These are phyloP conservation scores for Pyralis farinalis DNA, from an alignment of 2,888 invertebrate genomes.

Conservation along the genomic window DNA sequence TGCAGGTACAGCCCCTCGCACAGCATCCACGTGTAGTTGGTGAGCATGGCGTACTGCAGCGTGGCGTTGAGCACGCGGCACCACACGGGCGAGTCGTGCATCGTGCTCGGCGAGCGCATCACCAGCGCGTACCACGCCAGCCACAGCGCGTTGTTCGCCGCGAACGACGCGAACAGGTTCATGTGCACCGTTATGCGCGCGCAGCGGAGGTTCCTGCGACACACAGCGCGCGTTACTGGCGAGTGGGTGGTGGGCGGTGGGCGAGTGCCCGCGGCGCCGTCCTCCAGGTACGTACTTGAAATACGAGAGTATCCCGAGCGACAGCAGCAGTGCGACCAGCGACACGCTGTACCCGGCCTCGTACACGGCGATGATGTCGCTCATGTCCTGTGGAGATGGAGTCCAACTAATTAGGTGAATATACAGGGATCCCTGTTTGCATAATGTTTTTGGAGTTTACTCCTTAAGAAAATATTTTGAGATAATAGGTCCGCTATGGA, in stretches of 20 bases:
- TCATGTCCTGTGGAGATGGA: slow-evolving; percentile 59
- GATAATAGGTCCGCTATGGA: too few relatives aligned
- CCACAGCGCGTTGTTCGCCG: slow-evolving; percentile 94
- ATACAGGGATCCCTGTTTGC: too few relatives aligned
- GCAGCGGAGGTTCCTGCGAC: slow-evolving; percentile 89
- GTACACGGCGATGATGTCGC: slow-evolving; percentile 87
- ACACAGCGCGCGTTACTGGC: too few relatives aligned
- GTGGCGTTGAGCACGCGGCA: slow-evolving; percentile 91
- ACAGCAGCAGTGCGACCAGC: slow-evolving; percentile 89
- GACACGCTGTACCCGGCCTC: slow-evolving; percentile 94
- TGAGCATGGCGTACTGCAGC: slow-evolving; percentile 93
- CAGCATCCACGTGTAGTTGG: slow-evolving; percentile 98
- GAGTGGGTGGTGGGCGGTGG: too few relatives aligned
- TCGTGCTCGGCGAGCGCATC: slow-evolving; percentile 82
- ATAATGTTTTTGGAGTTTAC: too few relatives aligned
- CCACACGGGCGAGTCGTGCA: slow-evolving; percentile 81
- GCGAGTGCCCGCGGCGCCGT: neutral
- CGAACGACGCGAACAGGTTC: slow-evolving; percentile 95
- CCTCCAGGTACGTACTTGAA: slow-evolving; percentile 87
- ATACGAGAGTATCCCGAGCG: slow-evolving; percentile 90
- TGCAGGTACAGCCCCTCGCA: slow-evolving; percentile 97
- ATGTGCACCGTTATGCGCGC: slow-evolving; percentile 96
- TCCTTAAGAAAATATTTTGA: too few relatives aligned
- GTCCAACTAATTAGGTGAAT: too few relatives aligned
- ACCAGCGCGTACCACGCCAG: slow-evolving; percentile 92